Conservation (phyloP, 2,888 invertebrate species). For the Homarus gammarus region DNA sequence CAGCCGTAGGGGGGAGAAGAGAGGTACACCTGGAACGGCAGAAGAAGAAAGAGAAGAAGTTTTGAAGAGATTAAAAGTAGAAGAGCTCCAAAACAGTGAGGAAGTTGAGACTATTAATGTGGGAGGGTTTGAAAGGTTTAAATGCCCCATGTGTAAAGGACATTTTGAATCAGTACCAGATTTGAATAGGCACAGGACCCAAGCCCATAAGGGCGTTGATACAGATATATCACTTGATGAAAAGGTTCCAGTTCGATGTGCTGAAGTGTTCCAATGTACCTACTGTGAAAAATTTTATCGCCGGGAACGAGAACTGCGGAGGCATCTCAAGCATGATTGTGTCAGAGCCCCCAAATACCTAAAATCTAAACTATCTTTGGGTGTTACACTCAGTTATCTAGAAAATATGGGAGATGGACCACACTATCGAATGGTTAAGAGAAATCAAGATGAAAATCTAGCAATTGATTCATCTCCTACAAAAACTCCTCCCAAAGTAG, state of each 20-base stretch:
- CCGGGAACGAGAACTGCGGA: slow-evolving; percentile 53
- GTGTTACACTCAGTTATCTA: slow-evolving; percentile 9
- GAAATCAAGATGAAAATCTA: not conserved
- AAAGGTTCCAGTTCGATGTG: not conserved
- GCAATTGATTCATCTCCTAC: not conserved
- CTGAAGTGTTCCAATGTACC: slow-evolving; percentile 46
- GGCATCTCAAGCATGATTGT: slow-evolving; percentile 65
- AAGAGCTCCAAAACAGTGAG: slow-evolving; percentile 1
- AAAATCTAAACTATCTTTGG: slow-evolving; percentile 9
- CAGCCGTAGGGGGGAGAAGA: slow-evolving; percentile 60
- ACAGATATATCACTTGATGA: not conserved
- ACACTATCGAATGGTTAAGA: slow-evolving; percentile 36
- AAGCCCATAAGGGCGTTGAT: slow-evolving; percentile 35
- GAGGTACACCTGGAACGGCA: not conserved
- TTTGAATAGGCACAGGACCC: slow-evolving; percentile 49
- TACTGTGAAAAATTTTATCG: slow-evolving; percentile 63
- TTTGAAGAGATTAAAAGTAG: slow-evolving; percentile 34
- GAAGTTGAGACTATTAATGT: slow-evolving; percentile 36
- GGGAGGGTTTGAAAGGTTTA: slow-evolving; percentile 50
- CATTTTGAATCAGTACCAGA: slow-evolving; percentile 53
- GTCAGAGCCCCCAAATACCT: slow-evolving; percentile 28
- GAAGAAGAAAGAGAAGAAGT: slow-evolving; percentile 28
- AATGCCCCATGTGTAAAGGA: slow-evolving; percentile 44
- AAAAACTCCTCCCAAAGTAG: slow-evolving; percentile 1
- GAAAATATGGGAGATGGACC: slow-evolving; percentile 36